Evolutionary conservation across 2,888 invertebrate species (phyloP).

Genomic region (Eumacrocentrus americanus): DNA sequence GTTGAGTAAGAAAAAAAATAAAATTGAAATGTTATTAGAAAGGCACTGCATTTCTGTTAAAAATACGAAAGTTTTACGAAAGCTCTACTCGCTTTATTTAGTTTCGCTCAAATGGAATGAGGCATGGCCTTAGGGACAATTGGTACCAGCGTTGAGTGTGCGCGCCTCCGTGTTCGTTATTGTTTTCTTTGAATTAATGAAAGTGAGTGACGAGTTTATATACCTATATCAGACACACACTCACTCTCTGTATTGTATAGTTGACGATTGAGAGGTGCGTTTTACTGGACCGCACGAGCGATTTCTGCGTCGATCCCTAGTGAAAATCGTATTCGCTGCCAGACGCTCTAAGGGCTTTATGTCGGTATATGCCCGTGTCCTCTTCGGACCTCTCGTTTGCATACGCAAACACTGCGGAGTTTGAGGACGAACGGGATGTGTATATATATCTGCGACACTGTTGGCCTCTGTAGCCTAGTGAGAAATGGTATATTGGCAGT

Average conservation of each 20-base stretch:
- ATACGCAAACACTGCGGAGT: constrained; percentile 54
- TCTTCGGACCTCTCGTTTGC: constrained; percentile 52
- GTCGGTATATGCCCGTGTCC: too few relatives aligned
- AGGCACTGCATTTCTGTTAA: constrained; percentile 3
- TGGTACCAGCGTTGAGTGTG: constrained; percentile 10
- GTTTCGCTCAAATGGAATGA: constrained; percentile 24
- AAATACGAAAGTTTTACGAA: constrained; percentile 22
- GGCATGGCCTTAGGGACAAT: constrained; percentile 22
- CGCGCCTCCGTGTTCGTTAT: constrained; percentile 25
- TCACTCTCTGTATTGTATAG: too few relatives aligned
- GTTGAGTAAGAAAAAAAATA: neutral
- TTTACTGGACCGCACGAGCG: neutral
- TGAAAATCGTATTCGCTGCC: neutral
- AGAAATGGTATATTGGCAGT: neutral
- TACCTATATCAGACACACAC: too few relatives aligned
- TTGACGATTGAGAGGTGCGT: constrained; percentile 15
- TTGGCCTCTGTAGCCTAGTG: too few relatives aligned
- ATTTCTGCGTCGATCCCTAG: constrained; percentile 5
- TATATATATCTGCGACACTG: neutral
- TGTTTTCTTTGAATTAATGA: constrained; percentile 53
- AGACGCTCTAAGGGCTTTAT: neutral
- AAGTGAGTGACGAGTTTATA: constrained; percentile 21
- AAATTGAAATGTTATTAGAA: constrained; percentile 10
- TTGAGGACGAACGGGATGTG: constrained; percentile 40
- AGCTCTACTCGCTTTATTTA: constrained; percentile 19